Conservation (phyloP, 2,888 invertebrate species). For the Brachylomia viminalis region DNA sequence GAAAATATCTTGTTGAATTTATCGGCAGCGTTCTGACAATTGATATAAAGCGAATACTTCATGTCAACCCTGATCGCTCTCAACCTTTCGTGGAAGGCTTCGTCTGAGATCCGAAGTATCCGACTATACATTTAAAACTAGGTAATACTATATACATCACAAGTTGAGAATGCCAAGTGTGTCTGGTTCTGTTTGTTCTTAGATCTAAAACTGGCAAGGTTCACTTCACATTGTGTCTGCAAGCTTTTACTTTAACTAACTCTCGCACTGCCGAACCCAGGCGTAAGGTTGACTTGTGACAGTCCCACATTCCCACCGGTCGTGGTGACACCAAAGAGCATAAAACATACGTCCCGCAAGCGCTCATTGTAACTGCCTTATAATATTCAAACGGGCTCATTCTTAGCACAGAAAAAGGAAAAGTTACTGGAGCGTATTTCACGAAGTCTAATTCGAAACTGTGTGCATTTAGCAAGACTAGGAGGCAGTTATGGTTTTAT, state of each 20-base stretch:
- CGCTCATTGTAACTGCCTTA: slow-evolving; percentile 14
- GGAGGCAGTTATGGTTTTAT: slow-evolving; percentile 56
- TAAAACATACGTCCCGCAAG: slow-evolving; percentile 18
- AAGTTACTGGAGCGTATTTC: slow-evolving; percentile 45
- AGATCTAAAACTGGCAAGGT: not conserved
- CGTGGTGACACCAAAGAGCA: slow-evolving; percentile 15
- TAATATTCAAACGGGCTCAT: slow-evolving; percentile 19
- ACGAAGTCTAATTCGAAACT: slow-evolving; percentile 60
- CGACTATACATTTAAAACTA: not conserved
- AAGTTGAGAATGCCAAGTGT: not conserved
- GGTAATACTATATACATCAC: slow-evolving; percentile 1
- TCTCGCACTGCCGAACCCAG: not conserved
- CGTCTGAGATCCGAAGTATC: not conserved
- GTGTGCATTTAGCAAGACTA: slow-evolving; percentile 53
- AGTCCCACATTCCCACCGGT: not conserved
- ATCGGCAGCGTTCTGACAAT: not conserved
- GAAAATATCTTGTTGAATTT: not conserved
- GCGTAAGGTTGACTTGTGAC: not conserved
- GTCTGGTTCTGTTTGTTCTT: not conserved
- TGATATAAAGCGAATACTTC: slow-evolving; percentile 10
- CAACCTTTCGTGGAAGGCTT: not conserved
- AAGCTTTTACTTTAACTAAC: slow-evolving; percentile 35
- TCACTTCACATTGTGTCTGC: not conserved
- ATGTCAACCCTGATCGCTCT: not conserved
- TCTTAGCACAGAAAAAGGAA: slow-evolving; percentile 42